These are phyloP conservation scores for Corythornis madagascariensis DNA, from an alignment of 2,113 vertebrate genomes.

Conservation along the genomic window DNA sequence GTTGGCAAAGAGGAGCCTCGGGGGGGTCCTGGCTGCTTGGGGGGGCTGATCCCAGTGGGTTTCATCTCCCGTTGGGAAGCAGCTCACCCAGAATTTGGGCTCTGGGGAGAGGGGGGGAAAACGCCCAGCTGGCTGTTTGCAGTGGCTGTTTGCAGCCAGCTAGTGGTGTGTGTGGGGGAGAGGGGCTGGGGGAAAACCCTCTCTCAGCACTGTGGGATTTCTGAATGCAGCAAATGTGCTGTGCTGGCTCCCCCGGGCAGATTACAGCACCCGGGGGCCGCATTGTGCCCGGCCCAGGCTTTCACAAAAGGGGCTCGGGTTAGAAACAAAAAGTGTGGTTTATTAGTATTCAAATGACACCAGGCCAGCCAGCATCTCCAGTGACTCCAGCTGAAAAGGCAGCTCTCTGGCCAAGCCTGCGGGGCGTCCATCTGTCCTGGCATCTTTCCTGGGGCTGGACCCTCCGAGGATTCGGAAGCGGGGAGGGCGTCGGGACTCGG, in stretches of 20 bases:
- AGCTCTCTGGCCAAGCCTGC: background rate
- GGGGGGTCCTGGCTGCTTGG: background rate
- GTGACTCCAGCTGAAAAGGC: slow-evolving; percentile 45
- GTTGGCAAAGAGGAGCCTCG: background rate
- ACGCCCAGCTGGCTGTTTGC: slow-evolving; percentile 3
- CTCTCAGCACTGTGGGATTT: slow-evolving; percentile 54
- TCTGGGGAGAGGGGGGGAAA: slow-evolving; percentile 1
- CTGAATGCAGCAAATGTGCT: slow-evolving; percentile 53
- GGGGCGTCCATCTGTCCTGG: background rate
- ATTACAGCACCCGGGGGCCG: slow-evolving; percentile 14
- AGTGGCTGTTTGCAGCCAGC: background rate
- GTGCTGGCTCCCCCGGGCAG: slow-evolving; percentile 39
- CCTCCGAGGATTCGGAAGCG: background rate
- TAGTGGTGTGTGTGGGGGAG: background rate
- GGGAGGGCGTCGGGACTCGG: accelerated
- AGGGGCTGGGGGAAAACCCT: slow-evolving; percentile 46
- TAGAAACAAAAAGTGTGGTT: background rate
- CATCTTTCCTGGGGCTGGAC: background rate
- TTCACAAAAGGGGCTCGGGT: slow-evolving; percentile 38
- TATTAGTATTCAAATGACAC: slow-evolving; percentile 11
- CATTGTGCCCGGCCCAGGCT: slow-evolving; percentile 3
- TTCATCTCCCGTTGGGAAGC: background rate
- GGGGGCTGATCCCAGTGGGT: background rate
- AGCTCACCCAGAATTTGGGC: background rate
- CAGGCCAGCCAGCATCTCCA: background rate